Percentiles rank a stretch among this genome's conserved stretches.
Conservation (phyloP, 2,888 invertebrate species). For the Phyllotreta cruciferae region DNA sequence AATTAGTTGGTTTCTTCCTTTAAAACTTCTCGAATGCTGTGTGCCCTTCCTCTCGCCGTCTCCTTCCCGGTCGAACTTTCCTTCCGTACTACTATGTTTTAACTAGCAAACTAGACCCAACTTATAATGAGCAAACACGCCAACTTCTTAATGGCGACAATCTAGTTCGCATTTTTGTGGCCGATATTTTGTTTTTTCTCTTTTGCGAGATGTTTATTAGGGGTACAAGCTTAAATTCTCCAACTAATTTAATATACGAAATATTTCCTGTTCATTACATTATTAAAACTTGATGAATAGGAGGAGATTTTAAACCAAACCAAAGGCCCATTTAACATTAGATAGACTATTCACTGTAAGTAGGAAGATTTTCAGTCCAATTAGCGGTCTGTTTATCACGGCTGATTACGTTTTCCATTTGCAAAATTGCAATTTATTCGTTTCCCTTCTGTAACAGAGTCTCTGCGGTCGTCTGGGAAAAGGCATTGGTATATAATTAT, state of each 20-base stretch:
- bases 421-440: slow-evolving; percentile 26
- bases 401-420: slow-evolving; percentile 25
- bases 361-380: slow-evolving; percentile 20
- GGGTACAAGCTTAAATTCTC: too few species aligned
- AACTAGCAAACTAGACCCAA: slow-evolving; percentile 28
- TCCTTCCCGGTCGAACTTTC: slow-evolving; percentile 16
- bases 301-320: too few species aligned
- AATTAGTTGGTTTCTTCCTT: slow-evolving; percentile 12
- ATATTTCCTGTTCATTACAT: too few species aligned
- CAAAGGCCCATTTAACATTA: slow-evolving; percentile 1
- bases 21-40: slow-evolving; percentile 3
- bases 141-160: slow-evolving; percentile 25
- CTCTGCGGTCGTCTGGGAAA: slow-evolving; percentile 6
- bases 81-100: slow-evolving; percentile 20
- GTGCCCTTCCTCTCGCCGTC: too few species aligned
- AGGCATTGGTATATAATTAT: slow-evolving; percentile 2
- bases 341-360: slow-evolving; percentile 9
- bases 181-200: not conserved
- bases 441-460: slow-evolving; percentile 16
- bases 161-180: slow-evolving; percentile 19
- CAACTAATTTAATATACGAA: too few species aligned
- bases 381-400: slow-evolving; percentile 19
- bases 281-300: too few species aligned
- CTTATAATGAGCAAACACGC: slow-evolving; percentile 27
- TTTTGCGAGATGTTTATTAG: not conserved